phyloP scores from a whole-genome alignment of 2,113 vertebrate genomes.

The Clarias gariepinus region DNA sequence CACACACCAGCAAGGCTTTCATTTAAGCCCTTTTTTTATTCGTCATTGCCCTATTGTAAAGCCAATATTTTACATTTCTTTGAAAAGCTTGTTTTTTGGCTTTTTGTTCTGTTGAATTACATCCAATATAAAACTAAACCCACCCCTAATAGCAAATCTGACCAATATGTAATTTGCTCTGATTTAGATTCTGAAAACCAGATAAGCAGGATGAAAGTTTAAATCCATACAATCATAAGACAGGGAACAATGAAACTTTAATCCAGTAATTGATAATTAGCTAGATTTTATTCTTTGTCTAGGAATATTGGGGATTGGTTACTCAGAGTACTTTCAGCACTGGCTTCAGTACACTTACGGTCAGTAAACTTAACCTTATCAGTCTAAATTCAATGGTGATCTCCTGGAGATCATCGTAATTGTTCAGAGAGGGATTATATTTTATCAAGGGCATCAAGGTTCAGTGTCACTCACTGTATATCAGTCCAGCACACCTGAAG shows the following conservation, averaged over 20 bases:
- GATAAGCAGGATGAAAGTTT: neutral
- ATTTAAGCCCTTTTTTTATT: no score
- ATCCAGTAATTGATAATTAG: neutral
- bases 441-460: neutral
- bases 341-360: neutral
- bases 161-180: neutral
- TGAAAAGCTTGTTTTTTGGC: neutral
- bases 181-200: neutral
- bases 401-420: neutral
- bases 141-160: neutral
- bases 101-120: neutral
- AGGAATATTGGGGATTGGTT: neutral
- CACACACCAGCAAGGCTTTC: no score
- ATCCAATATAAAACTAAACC: neutral
- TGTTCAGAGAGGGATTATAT: neutral
- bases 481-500: neutral
- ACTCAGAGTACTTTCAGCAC: neutral
- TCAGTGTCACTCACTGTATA: constrained; percentile 5
- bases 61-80: neutral
- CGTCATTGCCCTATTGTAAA: neutral
- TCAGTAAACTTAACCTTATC: neutral
- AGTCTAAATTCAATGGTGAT: neutral
- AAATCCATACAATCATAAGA: neutral
- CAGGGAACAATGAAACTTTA: neutral
- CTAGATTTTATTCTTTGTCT: neutral